phyloP scores from a whole-genome alignment of 2,113 vertebrate species.

The Leucoraja erinaceus region DNA sequence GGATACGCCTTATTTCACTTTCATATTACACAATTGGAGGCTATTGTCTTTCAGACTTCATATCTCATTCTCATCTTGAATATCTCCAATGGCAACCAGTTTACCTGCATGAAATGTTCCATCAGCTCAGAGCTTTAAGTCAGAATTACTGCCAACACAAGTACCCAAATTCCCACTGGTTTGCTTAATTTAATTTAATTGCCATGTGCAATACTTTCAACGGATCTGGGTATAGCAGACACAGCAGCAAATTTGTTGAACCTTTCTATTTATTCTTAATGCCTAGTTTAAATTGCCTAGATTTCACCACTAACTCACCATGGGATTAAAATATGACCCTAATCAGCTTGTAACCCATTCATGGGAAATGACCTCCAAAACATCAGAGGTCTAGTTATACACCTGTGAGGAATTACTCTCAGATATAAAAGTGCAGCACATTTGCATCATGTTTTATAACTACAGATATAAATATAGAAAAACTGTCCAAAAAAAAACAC shows the following conservation, averaged over 20 bases:
- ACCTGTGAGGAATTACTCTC: neutral
- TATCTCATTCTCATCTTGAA: too few relatives aligned
- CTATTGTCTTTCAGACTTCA: neutral
- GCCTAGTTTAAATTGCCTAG: neutral
- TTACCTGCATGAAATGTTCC: neutral
- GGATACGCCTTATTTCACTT: neutral
- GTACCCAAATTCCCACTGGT: neutral
- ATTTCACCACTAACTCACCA: too few relatives aligned
- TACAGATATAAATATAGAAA: neutral
- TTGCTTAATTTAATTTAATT: neutral
- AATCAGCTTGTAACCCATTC: neutral
- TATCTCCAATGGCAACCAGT: too few relatives aligned
- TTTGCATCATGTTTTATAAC: neutral
- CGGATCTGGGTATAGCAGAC: neutral
- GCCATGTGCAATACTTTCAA: neutral
- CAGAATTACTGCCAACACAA: neutral
- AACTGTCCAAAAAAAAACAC: too few relatives aligned
- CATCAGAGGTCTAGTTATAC: neutral
- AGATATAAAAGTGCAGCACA: neutral
- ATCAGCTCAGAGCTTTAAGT: neutral
- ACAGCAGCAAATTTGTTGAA: neutral
- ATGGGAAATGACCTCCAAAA: neutral
- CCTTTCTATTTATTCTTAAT: neutral
- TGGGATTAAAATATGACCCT: neutral
- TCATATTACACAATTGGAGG: neutral